Evolutionary conservation across 2,797 vertebrate genomes (phyloP), one percentile per base, ranked within the genome.

Genomic region (Karalla daura): DNA sequence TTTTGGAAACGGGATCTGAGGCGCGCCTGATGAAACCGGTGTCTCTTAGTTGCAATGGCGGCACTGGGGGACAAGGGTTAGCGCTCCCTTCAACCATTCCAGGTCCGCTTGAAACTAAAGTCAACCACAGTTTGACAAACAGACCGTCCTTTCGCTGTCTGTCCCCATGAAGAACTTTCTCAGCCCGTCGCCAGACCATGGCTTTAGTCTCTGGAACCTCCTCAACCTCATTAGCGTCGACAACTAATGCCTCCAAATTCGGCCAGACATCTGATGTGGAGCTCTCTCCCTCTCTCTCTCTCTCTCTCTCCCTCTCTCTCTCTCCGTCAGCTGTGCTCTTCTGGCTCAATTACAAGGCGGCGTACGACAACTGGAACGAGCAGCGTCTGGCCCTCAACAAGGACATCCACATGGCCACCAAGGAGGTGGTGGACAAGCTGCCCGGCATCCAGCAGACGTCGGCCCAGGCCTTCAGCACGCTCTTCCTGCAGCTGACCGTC

Each of bases 301-400:
- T 10, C 30, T 84, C 72, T 72, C 88, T n/a, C n/a, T n/a, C n/a
- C 2, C 28, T 3, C 2, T 24, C 65, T 4, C 54, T 13, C 23
- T 52, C 4, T 10, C 30, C 84, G 72, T 72, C 88, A 99, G 98
- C 98, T 80, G 98, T 99, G 58, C 94, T 99, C 0, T 99, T 99
- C 84, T 99, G 98, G 98, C 94, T 99, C 80, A 99, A 99, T 89
- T 99, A 99, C 89, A 99, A 99, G 74, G 98, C 98, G 3, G 98
- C 98, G 0, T 99, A 99, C 43, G 98, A 99, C 88, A 98, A 98
- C 86, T 99, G 98, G 98, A 99, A 99, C 17, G 98, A 99, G 66
- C 98, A 99, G 87, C 93, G 98, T 20, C 56, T 99, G 95, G 98
- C 98, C 49, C 94, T 99, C 36, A 96, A 98, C 88, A 99, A 97